Conservation (phyloP, 2,113 vertebrate genomes). For the Falcunculus frontatus region DNA sequence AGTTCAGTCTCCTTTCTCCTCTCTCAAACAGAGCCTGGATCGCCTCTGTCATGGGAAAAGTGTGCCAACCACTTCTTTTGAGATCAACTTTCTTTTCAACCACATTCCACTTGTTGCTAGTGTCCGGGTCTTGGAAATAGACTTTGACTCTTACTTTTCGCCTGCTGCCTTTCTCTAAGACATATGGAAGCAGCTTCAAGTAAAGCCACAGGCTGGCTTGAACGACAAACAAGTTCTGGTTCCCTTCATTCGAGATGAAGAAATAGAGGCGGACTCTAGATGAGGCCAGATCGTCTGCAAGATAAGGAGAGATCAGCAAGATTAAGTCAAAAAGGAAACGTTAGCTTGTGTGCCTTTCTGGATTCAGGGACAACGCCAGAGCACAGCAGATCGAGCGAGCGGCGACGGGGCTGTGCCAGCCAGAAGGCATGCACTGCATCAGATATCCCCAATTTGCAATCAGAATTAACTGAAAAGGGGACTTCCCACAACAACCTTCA, state of each 20-base stretch:
- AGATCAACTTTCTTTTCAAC: constrained; percentile 96
- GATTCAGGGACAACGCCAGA: not conserved
- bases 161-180: constrained; percentile 87
- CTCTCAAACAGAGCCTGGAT: constrained; percentile 86
- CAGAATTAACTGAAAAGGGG: constrained; percentile 43
- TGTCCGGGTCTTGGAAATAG: constrained; percentile 84
- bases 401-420: not conserved
- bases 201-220: constrained; percentile 98
- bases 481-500: constrained; percentile 32
- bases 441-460: constrained; percentile 16
- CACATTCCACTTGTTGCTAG: constrained; percentile 80
- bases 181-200: constrained; percentile 88
- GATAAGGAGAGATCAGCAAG: constrained; percentile 62
- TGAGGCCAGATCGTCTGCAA: constrained; percentile 84
- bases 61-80: constrained; percentile 97
- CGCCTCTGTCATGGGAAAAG: constrained; percentile 91
- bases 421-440: constrained; percentile 37
- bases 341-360: constrained; percentile 27
- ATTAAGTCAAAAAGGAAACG: constrained; percentile 61
- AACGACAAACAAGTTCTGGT: constrained; percentile 93
- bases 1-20: constrained; percentile 87
- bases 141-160: constrained; percentile 92
- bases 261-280: constrained; percentile 89
- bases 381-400: not conserved
- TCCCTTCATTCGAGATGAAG: constrained; percentile 95